Evolutionary conservation across 2,888 invertebrate species (phyloP).

Genomic region (Marasmarcha lunaedactyla): DNA sequence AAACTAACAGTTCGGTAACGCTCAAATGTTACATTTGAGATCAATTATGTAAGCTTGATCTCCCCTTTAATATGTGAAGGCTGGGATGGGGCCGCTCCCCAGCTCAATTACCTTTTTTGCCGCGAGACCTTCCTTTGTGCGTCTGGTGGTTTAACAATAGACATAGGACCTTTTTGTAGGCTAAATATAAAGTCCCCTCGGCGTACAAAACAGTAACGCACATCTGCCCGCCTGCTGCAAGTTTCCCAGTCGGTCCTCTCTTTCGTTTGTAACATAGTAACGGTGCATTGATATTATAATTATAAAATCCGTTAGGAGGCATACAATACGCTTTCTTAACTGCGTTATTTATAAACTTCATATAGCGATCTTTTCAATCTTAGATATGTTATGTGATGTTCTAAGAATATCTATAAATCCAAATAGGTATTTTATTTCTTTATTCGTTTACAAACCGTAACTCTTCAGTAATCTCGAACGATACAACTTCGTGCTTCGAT

Average conservation of each 20-base stretch:
- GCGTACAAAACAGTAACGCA: constrained; percentile 41
- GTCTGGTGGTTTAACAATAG: constrained; percentile 58
- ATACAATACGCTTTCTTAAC: too few species aligned
- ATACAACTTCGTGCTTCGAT: too few species aligned
- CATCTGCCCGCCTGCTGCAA: constrained; percentile 32
- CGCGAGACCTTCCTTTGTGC: constrained; percentile 59
- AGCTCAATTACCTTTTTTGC: constrained; percentile 56
- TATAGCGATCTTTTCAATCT: too few species aligned
- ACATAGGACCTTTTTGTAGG: constrained; percentile 59
- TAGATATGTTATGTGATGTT: too few species aligned
- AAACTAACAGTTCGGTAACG: neutral
- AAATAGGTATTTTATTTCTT: too few species aligned
- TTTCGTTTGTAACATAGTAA: neutral
- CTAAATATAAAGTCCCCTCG: constrained; percentile 58
- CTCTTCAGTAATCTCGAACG: too few species aligned
- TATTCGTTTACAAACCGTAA: too few species aligned
- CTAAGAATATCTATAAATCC: too few species aligned
- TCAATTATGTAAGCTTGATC: constrained; percentile 34
- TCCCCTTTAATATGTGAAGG: constrained; percentile 42
- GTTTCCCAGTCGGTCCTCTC: neutral
- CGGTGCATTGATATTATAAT: constrained; percentile 1
- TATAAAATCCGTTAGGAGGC: neutral
- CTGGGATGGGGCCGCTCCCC: constrained; percentile 49
- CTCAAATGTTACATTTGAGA: constrained; percentile 30
- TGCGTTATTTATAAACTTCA: too few species aligned